Evolutionary conservation across 2,797 vertebrate genomes (phyloP).

Genomic region (Ctenopoma kingsleyae): DNA sequence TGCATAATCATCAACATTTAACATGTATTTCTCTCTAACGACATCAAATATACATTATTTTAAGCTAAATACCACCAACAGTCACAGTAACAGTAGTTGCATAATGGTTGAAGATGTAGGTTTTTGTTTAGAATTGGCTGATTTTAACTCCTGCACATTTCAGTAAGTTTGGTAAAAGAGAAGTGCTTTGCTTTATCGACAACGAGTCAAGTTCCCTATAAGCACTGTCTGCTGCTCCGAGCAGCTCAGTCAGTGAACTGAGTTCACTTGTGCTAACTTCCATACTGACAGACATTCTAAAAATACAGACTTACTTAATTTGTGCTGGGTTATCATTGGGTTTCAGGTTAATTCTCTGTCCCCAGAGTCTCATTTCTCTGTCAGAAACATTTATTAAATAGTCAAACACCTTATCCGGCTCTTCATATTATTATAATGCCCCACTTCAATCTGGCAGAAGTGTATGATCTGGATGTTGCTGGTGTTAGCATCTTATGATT

Average conservation of each 20-base stretch:
- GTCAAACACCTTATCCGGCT: no score
- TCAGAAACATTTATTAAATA: not conserved
- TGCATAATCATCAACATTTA: not conserved
- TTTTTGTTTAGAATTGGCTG: not conserved
- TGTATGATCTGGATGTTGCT: not conserved
- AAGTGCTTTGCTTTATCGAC: constrained; percentile 14
- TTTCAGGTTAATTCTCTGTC: not conserved
- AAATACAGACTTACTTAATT: not conserved
- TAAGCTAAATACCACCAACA: not conserved
- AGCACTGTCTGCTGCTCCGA: not conserved
- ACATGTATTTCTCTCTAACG: not conserved
- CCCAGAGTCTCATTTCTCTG: not conserved
- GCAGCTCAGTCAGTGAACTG: not conserved
- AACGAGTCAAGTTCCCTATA: constrained; percentile 5
- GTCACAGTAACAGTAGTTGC: not conserved
- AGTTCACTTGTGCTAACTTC: no score
- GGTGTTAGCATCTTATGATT: not conserved
- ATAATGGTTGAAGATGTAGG: no score
- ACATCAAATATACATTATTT: constrained; percentile 7
- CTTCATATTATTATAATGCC: no score
- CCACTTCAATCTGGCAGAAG: no score
- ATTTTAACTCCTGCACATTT: not conserved
- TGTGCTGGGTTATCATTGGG: no score
- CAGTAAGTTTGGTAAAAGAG: not conserved
- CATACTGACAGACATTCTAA: not conserved